A percentile compares a stretch with the other conserved stretches of the same genome.
phyloP scores from a whole-genome alignment of 2,113 vertebrate species.

The Periophthalmodon schlosseri region DNA sequence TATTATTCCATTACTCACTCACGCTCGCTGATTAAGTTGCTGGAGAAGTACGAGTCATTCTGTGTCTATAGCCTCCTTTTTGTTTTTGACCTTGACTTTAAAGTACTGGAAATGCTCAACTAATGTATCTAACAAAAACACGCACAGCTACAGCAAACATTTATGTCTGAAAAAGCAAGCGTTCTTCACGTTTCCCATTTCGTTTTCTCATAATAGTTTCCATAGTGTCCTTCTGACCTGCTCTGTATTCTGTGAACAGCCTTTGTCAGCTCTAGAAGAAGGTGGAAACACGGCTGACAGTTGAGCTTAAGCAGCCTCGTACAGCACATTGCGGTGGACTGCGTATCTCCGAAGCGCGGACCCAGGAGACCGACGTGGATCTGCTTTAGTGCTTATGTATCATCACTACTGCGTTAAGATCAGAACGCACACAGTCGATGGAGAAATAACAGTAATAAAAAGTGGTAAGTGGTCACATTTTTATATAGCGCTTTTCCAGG shows the following conservation, averaged over 20 bases:
- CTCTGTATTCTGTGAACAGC: slow-evolving; percentile 32
- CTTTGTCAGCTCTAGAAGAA: slow-evolving; percentile 18
- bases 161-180: background rate
- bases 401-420: slow-evolving; percentile 15
- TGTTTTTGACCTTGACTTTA: background rate
- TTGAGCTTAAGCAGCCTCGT: slow-evolving; percentile 40
- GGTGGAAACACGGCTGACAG: slow-evolving; percentile 39
- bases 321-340: slow-evolving; percentile 28
- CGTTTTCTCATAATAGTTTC: background rate
- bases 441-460: too few relatives aligned
- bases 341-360: slow-evolving; percentile 34
- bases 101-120: background rate
- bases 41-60: too few relatives aligned
- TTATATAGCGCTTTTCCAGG: too few relatives aligned
- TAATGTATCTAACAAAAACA: background rate
- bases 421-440: background rate
- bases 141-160: background rate
- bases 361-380: slow-evolving; percentile 11
- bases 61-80: too few relatives aligned
- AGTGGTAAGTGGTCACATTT: too few relatives aligned
- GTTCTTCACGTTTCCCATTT: background rate
- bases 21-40: too few relatives aligned
- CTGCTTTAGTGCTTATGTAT: slow-evolving; percentile 30
- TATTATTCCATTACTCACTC: too few relatives aligned
- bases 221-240: background rate